A percentile compares a stretch with the other conserved stretches of the same genome.
Evolutionary conservation across 2,113 vertebrate species (phyloP).

Genomic region (Deroptyus accipitrinus): DNA sequence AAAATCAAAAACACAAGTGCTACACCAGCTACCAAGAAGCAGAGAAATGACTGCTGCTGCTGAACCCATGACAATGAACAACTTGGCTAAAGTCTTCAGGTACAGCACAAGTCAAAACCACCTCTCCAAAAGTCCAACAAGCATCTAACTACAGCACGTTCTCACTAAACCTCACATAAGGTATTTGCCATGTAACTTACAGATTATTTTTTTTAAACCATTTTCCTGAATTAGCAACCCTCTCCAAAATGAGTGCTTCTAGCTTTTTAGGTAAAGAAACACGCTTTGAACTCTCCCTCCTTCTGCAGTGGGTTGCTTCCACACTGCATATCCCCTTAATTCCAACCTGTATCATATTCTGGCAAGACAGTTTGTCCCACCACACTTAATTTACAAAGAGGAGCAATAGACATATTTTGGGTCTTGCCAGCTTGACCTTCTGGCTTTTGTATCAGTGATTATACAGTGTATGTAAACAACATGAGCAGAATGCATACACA

Average conservation of each 20-base stretch:
- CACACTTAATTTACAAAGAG: not conserved
- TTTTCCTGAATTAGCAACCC: not conserved
- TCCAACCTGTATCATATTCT: not conserved
- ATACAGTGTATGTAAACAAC: not conserved
- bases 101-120: not conserved
- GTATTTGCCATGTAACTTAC: not conserved
- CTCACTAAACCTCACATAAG: not conserved
- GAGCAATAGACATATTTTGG: not conserved
- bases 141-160: not conserved
- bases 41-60: no score
- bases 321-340: not conserved
- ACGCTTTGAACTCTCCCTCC: not conserved
- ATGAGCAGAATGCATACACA: not conserved
- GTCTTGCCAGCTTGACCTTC: not conserved
- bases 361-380: not conserved
- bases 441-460: not conserved
- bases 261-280: not conserved
- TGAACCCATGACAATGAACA: no score
- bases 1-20: no score
- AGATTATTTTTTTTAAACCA: not conserved
- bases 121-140: not conserved
- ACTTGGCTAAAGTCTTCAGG: not conserved
- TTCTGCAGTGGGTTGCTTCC: not conserved
- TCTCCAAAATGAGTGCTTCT: not conserved
- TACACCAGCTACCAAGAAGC: no score